These are phyloP conservation scores for Sprattus sprattus DNA, from an alignment of 2,113 vertebrate genomes.

Conservation along the genomic window DNA sequence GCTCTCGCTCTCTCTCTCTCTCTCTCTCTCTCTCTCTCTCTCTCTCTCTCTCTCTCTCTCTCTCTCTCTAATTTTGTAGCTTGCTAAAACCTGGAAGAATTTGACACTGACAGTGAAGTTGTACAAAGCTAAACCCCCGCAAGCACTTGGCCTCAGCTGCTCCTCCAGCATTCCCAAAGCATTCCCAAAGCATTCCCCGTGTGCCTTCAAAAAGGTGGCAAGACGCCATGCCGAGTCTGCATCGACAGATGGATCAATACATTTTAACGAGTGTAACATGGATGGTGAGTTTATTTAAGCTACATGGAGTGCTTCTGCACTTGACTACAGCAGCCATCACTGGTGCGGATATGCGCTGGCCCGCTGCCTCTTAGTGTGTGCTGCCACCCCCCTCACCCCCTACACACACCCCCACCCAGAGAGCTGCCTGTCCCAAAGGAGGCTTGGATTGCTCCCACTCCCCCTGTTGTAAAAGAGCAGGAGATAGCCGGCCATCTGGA, in stretches of 20 bases:
- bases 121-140: no score
- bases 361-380: constrained; percentile 17
- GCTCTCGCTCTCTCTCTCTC: no score
- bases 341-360: neutral
- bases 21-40: no score
- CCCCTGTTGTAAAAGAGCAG: constrained; percentile 32
- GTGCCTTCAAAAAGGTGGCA: neutral
- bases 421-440: constrained; percentile 30
- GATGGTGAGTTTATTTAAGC: no score
- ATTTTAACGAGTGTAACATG: no score
- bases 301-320: neutral
- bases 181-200: no score
- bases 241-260: neutral
- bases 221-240: neutral
- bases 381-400: neutral
- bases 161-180: no score
- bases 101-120: no score
- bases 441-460: constrained; percentile 21
- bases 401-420: neutral
- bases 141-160: no score
- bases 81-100: no score
- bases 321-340: neutral
- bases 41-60: no score
- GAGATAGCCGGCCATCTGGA: constrained; percentile 49
- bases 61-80: no score